Evolutionary conservation across 2,113 vertebrate species (phyloP), one percentile per base, ranked within the genome.

Genomic region (Phrynocephalus versicolor): DNA sequence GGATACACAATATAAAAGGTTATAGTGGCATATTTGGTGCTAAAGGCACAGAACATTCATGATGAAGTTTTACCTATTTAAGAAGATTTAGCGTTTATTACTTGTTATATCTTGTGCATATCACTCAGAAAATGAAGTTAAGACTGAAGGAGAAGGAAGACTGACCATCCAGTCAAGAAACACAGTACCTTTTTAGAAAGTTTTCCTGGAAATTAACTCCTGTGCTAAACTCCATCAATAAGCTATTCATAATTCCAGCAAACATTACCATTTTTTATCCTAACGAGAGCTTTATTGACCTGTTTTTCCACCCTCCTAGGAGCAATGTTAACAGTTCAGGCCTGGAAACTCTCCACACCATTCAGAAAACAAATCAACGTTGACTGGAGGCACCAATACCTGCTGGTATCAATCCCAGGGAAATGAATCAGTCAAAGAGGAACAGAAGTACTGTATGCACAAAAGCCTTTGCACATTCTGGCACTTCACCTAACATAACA

Each of bases 1-100:
- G 85, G 83, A 91, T 88, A 70, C 12, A 85, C 79, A 35, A 90
- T 73, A n/a, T 58, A 82, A 89, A 90, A 92, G 79, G 85, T 85
- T 90, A 67, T 83, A 37, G 89, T 91, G 85, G 92, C n/a, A 91
- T 92, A 92, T 88, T 87, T 79, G 88, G 88, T 39, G 58, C 84
- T 81, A 79, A 85, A 89, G 90, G 39, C 12, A 85, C 33, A 87
- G 73, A 72, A 86, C 55, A 85, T 0, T n/a, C 39, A 57, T 84
- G 77, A 84, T 89, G 82, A 79, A 39, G 75, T 82, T 88, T 91
- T 90, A 91, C 85, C 18, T 35, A 5, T 58, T 65, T 0, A 0
- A 87, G 85, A 86, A 90, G 72, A 75, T 73, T 92, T 86, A 88
- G 10, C 35, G 25, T 60, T 79, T 89, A 33, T 78, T 88, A 85